Evolutionary conservation across 2,113 vertebrate species (phyloP).

Genomic region (Talpa occidentalis): DNA sequence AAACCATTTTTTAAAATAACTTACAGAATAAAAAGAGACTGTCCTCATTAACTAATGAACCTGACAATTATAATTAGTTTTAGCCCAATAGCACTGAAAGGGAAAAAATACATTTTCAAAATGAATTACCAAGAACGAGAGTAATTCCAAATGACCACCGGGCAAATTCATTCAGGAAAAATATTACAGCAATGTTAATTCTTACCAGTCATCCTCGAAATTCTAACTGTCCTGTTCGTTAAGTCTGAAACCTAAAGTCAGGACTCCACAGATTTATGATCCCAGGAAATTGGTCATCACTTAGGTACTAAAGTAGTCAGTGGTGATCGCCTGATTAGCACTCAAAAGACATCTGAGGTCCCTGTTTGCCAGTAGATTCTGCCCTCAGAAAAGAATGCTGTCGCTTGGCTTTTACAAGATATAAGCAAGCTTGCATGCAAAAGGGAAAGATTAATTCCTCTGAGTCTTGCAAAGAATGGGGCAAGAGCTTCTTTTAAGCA

Average conservation of each 20-base stretch:
- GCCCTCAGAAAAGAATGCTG: conserved; percentile 11
- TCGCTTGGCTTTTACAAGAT: conserved; percentile 56
- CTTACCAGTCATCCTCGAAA: not conserved
- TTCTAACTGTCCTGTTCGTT: not conserved
- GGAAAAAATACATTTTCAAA: conserved; percentile 36
- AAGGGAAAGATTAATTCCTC: conserved; percentile 52
- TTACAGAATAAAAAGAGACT: not conserved
- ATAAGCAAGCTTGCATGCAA: conserved; percentile 28
- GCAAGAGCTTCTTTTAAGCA: conserved; percentile 26
- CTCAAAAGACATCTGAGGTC: not conserved
- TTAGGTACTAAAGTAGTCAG: conserved; percentile 40
- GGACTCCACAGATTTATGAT: conserved; percentile 44
- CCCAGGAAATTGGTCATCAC: conserved; percentile 34
- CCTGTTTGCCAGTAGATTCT: not conserved
- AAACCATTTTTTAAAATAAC: not conserved
- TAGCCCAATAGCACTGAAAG: not conserved
- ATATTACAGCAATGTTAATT: not conserved
- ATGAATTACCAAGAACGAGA: not conserved
- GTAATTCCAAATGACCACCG: conserved; percentile 50
- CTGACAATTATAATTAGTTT: conserved; percentile 17
- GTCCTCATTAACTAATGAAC: conserved; percentile 47
- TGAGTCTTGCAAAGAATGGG: conserved; percentile 36
- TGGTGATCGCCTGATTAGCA: not conserved
- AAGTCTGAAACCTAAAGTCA: conserved; percentile 47
- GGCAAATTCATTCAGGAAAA: conserved; percentile 42